Percentiles rank a stretch among this genome's conserved stretches.
Conservation (phyloP, 2,113 vertebrate genomes). For the Siniperca knerii region DNA sequence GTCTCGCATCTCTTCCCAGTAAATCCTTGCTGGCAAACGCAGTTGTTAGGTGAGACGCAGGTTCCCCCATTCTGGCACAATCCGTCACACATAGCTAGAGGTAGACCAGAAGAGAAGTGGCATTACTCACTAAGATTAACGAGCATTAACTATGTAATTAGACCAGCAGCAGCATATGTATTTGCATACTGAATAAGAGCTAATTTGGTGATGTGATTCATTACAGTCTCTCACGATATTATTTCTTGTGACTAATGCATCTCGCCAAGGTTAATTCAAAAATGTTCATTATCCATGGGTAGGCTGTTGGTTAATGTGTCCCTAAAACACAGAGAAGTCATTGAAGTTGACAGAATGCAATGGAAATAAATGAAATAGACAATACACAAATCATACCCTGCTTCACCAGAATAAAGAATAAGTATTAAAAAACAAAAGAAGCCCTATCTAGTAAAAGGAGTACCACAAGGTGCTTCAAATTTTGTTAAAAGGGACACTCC, state of each 20-base stretch:
- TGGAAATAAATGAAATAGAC: conserved; percentile 40
- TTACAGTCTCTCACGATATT: conserved; percentile 66
- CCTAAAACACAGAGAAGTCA: conserved; percentile 62
- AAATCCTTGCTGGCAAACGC: conserved; percentile 95
- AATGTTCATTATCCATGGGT: conserved; percentile 67
- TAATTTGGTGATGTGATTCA: conserved; percentile 80
- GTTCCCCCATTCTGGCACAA: conserved; percentile 95
- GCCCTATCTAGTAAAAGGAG: neutral
- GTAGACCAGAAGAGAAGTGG: conserved; percentile 60
- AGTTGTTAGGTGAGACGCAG: conserved; percentile 94
- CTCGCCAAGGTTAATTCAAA: conserved; percentile 69
- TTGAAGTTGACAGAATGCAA: conserved; percentile 57
- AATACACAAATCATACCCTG: conserved; percentile 12
- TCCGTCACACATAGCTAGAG: conserved; percentile 94
- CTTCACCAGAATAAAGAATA: conserved; percentile 5
- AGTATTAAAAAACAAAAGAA: conserved; percentile 15
- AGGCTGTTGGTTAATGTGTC: conserved; percentile 64
- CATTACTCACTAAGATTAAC: conserved; percentile 77
- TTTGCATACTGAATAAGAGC: conserved; percentile 78
- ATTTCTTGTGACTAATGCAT: conserved; percentile 72
- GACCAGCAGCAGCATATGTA: conserved; percentile 74
- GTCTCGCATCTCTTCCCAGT: conserved; percentile 95
- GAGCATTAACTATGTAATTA: conserved; percentile 78
- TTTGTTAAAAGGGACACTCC: neutral
- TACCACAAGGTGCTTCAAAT: neutral